Evolutionary conservation across 2,888 invertebrate species (phyloP), one percentile per base, ranked within the genome.

Genomic region (Cephus runcator): DNA sequence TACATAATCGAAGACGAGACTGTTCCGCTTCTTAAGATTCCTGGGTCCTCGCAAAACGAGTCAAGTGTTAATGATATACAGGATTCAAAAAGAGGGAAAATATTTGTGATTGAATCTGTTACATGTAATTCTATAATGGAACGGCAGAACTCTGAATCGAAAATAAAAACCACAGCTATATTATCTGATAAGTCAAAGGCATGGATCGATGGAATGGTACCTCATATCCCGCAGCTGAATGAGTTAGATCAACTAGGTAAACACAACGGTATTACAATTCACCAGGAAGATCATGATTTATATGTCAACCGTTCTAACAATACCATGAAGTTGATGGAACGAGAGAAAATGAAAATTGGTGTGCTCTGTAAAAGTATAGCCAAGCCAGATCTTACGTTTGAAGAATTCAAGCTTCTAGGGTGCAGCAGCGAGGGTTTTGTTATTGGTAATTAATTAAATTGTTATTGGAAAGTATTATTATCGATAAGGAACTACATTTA

Each of bases 391-490:
- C 78, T 90, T 33, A 89, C 88, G 0, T 84, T 87, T 74, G 88
- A 85, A 9, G 90, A 90, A 75, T 82, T 91, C 4, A 88, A 83
- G 77, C 79, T 84, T 33, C 81, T 91, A 1, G 88, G 90, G 33
- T 86, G 87, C 77, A 88, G 89, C 77, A 87, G 83, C 76, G 86
- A 88, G 76, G 91, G 91, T 75, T 85, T 91, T 73, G 90, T 91
- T 74, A 87, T 88, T 83, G 91, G 91, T 91, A 88, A 83, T 80
- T 76, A 40, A 71, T 23, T 30, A 33, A 11, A 30, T 33, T 33
- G 11, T 75, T 30, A 34, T 35, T 56, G 33, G 73, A 68, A 23
- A 12, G 75, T 40, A 34, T 83, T 85, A 79, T 81, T 79, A 80
- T 84, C 82, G 82, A 84, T 36, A 82, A 85, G 84, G 82, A 85